Evolutionary conservation across 2,797 vertebrate species (phyloP).

Genomic region (Gadopsis marmoratus): DNA sequence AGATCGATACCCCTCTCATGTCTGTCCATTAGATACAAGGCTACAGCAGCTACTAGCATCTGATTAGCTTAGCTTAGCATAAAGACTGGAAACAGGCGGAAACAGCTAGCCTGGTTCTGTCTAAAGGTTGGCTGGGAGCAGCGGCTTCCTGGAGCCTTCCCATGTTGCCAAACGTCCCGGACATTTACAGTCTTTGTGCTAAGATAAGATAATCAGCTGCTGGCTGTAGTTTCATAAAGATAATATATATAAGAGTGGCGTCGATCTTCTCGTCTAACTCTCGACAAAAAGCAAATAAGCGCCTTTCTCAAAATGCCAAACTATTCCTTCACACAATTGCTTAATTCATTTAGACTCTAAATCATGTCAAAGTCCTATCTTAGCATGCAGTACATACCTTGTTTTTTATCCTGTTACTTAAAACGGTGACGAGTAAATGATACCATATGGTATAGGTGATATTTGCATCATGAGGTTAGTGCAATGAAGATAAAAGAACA

Average conservation of each 20-base stretch:
- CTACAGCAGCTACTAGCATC: background rate
- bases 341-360: constrained; percentile 9
- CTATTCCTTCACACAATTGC: background rate
- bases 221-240: background rate
- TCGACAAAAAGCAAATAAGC: constrained; percentile 39
- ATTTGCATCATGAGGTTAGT: constrained; percentile 74
- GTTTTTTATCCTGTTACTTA: constrained; percentile 38
- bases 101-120: background rate
- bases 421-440: constrained; percentile 61
- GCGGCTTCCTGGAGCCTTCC: background rate
- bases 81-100: background rate
- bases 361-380: constrained; percentile 25
- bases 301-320: constrained; percentile 31
- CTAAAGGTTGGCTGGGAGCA: background rate
- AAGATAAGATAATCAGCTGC: constrained; percentile 8
- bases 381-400: constrained; percentile 72
- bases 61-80: constrained; percentile 4
- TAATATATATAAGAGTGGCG: background rate
- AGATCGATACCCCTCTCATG: background rate
- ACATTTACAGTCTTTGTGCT: background rate
- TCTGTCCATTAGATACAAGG: constrained; percentile 5
- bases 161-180: background rate
- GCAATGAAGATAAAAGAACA: constrained; percentile 56
- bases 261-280: background rate
- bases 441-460: constrained; percentile 54